Base-by-base conservation (phyloP, 2,888 invertebrate genomes). In the Acleris laterana region DNA sequence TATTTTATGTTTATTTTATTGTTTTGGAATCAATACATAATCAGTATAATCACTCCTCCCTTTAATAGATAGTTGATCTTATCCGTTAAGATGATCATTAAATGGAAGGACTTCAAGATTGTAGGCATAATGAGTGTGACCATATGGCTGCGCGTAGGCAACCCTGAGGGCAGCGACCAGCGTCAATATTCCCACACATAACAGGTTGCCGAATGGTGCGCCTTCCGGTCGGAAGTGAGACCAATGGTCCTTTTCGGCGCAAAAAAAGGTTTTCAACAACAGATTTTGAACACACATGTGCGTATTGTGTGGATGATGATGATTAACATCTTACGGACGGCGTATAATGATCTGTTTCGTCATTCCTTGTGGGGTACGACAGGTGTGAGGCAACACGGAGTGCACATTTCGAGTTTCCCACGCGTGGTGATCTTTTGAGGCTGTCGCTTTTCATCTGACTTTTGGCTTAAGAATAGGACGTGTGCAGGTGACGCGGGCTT, bases 171-270 rank as follows among this genome's bases (percentile, higher is more conserved):
- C 68, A 72, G 77, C 76, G 76, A 77, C 76, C 73, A 81, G 79
- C 87, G 89, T 88, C 87, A 88, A 85, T 76, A 76, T 91, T 91
- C 91, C 86, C 91, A 91, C 88, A 88, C 78, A 75, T 74, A 86
- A 89, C 92, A 92, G 91, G 91, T 93, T 90, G 86, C 82, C 87
- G 83, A 88, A 88, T 85, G 84, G 81, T 77, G 80, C 78, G 85
- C 74, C 85, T 91, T 92, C 92, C 91, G 89, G 90, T 87, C 89
- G 92, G 92, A 93, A 93, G 92, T 91, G 80, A 79, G 83, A 85
- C 87, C 83, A 86, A 84, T 88, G 87, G 89, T 88, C 87, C 85
- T 86, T 86, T 83, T 77, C 69, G 70, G 61, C 65, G 67, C 80
- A 81, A 80, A 82, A 85, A 83, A 81, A 76, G 74, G 69, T 77